phyloP scores from a whole-genome alignment of 2,797 vertebrate species.

The Merluccius polli region DNA sequence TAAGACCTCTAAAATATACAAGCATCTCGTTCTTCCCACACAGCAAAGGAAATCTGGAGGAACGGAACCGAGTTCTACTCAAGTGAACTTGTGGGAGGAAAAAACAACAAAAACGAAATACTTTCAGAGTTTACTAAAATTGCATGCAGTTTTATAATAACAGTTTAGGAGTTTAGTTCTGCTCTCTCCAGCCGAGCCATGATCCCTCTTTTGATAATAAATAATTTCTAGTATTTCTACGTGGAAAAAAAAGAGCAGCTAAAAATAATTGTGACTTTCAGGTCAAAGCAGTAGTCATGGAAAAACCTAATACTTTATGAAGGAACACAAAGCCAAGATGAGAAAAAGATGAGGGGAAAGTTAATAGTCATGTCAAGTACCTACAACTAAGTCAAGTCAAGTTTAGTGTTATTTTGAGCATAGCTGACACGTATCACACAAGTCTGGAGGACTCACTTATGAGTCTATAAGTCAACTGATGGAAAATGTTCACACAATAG shows the following conservation, averaged over 20 bases:
- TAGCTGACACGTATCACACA: neutral
- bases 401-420: neutral
- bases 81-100: neutral
- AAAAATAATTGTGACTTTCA: conserved; percentile 14
- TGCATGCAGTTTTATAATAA: conserved; percentile 61
- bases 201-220: conserved; percentile 25
- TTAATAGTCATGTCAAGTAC: neutral
- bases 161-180: conserved; percentile 46
- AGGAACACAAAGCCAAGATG: conserved; percentile 10
- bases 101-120: conserved; percentile 22
- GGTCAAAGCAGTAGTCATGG: conserved; percentile 24
- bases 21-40: conserved; percentile 61
- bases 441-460: neutral
- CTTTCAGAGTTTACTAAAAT: conserved; percentile 43
- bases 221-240: conserved; percentile 25
- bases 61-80: neutral
- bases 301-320: conserved; percentile 28
- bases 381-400: neutral
- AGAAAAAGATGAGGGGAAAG: conserved; percentile 21
- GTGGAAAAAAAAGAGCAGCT: conserved; percentile 33
- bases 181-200: conserved; percentile 23
- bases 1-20: conserved; percentile 60
- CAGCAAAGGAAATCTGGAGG: conserved; percentile 57
- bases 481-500: neutral
- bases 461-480: neutral